Evolutionary conservation across 1,140 invertebrate genomes (phyloP).

Genomic region (Linepithema humile): DNA sequence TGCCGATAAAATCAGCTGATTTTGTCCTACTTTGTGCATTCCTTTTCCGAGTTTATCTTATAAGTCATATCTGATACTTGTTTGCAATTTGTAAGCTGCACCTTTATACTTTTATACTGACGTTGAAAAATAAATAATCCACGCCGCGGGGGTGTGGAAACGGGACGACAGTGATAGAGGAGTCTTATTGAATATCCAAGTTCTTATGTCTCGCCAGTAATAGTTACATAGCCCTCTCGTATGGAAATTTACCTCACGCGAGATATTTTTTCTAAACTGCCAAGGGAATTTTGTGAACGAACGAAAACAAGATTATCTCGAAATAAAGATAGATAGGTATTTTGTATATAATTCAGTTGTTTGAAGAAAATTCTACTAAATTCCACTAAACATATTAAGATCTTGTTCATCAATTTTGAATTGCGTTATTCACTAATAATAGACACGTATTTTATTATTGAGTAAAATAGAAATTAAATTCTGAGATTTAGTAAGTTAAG

Average conservation of each 20-base stretch:
- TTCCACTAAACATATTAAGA: no score
- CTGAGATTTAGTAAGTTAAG: no score
- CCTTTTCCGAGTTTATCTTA: background rate
- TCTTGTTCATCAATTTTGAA: no score
- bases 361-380: no score
- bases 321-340: no score
- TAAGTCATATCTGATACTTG: background rate
- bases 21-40: background rate
- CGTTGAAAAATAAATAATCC: conserved; percentile 3
- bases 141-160: background rate
- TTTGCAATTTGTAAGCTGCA: background rate
- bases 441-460: no score
- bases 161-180: background rate
- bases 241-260: conserved; percentile 2
- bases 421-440: no score
- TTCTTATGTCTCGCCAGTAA: background rate
- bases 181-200: conserved; percentile 17
- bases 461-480: no score
- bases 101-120: background rate
- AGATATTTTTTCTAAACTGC: conserved; percentile 12
- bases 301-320: background rate
- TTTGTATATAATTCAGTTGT: no score
- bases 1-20: background rate
- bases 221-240: background rate
- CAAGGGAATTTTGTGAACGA: background rate